Percentiles rank a stretch among this genome's conserved stretches.
phyloP scores from a whole-genome alignment of 1,140 invertebrate species.

The Oreohelix idahoensis region DNA sequence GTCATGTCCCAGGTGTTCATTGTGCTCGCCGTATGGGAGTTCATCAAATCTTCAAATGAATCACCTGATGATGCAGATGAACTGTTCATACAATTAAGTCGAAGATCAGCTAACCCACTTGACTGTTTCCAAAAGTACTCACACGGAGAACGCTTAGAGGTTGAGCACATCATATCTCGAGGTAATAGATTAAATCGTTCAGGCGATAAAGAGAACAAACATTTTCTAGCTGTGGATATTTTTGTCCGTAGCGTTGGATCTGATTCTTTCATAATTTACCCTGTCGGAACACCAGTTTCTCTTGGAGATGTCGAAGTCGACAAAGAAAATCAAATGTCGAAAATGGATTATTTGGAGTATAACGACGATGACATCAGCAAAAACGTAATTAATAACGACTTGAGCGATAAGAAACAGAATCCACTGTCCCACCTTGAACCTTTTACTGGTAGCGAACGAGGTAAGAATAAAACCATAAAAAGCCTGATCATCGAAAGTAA shows the following conservation, averaged over 20 bases:
- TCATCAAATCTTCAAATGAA: neutral
- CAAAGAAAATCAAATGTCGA: neutral
- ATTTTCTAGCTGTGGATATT: constrained; percentile 12
- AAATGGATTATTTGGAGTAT: neutral
- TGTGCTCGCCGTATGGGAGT: neutral
- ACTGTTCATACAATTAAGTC: too few relatives aligned
- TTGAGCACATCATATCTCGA: neutral
- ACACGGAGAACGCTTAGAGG: neutral
- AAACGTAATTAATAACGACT: too few relatives aligned
- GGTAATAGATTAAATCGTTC: too few relatives aligned
- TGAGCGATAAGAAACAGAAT: too few relatives aligned
- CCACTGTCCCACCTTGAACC: too few relatives aligned
- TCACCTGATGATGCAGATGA: neutral
- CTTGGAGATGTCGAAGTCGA: neutral
- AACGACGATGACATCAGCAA: neutral
- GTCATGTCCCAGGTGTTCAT: neutral
- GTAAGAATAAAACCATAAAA: too few relatives aligned
- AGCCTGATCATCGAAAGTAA: too few relatives aligned
- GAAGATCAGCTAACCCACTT: too few relatives aligned
- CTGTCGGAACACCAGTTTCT: constrained; percentile 11
- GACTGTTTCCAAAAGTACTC: neutral
- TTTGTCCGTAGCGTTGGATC: neutral
- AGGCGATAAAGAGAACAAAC: neutral
- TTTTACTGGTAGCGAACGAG: too few relatives aligned
- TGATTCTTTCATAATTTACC: constrained; percentile 4